Evolutionary conservation across 2,888 invertebrate species (phyloP).

Genomic region (Lottia scabra): DNA sequence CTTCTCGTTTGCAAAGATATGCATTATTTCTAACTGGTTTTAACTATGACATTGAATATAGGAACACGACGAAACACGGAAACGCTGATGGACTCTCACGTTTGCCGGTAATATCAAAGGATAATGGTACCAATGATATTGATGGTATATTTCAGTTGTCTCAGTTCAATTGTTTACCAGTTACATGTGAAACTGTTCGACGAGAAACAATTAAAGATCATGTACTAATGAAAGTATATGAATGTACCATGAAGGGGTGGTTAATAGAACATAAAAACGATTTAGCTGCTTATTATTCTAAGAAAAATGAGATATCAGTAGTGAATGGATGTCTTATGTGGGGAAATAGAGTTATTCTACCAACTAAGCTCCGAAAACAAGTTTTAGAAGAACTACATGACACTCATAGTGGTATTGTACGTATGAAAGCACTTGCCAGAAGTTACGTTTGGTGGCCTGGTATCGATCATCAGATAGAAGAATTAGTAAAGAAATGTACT

Average conservation of each 20-base stretch:
- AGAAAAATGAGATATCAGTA: constrained; percentile 1
- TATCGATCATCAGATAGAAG: background rate
- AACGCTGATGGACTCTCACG: no score
- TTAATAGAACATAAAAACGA: no score
- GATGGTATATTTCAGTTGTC: no score
- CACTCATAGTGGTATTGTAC: no score
- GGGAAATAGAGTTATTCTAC: background rate
- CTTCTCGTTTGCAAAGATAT: constrained; percentile 52
- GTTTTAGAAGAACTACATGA: background rate
- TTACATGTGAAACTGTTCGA: constrained; percentile 14
- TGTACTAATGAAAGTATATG: constrained; percentile 24
- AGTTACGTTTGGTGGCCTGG: no score
- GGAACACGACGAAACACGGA: no score
- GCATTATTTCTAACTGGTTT: no score
- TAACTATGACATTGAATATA: constrained; percentile 55
- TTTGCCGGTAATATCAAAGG: no score
- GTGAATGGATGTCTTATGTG: constrained; percentile 2
- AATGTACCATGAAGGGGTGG: constrained; percentile 27
- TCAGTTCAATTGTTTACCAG: constrained; percentile 57
- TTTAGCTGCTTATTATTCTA: background rate
- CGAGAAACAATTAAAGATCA: constrained; percentile 26
- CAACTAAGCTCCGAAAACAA: background rate
- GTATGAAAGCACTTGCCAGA: no score
- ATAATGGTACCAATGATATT: no score
- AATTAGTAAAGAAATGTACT: background rate